Base-by-base conservation (phyloP, 2,113 vertebrate species). In the Sarotherodon lohbergeri region DNA sequence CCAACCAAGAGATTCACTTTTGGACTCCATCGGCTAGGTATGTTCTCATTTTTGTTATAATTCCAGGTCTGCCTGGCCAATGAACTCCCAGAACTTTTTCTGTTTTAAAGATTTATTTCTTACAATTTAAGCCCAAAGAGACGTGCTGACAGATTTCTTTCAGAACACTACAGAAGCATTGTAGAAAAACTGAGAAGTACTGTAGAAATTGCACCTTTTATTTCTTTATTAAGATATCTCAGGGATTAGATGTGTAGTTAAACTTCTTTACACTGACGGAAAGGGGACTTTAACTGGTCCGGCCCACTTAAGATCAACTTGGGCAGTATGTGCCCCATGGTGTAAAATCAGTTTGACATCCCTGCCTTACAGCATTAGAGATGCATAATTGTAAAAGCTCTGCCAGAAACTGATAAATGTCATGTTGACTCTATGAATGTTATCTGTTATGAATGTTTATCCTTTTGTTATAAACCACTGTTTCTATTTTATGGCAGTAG, bases 21-120 rank as follows among this genome's bases (percentile, higher is more conserved):
- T 54, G 99, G 99, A 94, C 97, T 99, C 85, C 98, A 99, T 92
- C 98, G 98, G 43, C 96, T 99, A 14, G 99, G 98, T 99, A 68
- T 68, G 34, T 68, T 68, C 19, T 39, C 11, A 5, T 68, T 68
- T 39, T 3, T 68, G 34, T 68, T 39, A 13, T 68, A 39, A 39
- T 68, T 68, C 34, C 34, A 68, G 1, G 34, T 68, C 19, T 68
- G 63, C 63, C 34, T 66, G 34, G 17, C 17, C 1, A 0, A 2
- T 2, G 0, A 39, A 66, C 61, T 66, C 34, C 34, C 63, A 22
- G 63, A 66, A 39, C 34, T 0, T 66, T 39, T 66, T 39, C 61
- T 66, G 19, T 39, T 66, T 66, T 66, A 66, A 66, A 66, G 34
- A 22, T 66, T 66, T 8, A 13, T 66, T 39, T 66, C 61, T 66